Percentiles rank a stretch among this genome's conserved stretches.
These are phyloP conservation scores for Dynastes grantii DNA, from an alignment of 2,888 invertebrate species.

Conservation along the genomic window DNA sequence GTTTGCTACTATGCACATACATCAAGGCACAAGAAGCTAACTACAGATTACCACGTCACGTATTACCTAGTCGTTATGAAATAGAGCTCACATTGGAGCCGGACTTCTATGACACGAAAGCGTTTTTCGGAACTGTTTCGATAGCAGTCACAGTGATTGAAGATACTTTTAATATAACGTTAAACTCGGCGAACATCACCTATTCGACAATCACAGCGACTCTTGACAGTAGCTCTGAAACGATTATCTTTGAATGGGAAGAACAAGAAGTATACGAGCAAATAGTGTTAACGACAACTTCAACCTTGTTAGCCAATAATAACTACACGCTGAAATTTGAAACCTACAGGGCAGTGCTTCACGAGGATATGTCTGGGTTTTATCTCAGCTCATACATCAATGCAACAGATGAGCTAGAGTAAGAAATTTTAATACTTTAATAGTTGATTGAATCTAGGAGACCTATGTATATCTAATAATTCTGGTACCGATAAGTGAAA, in stretches of 20 bases:
- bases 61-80: constrained; percentile 73
- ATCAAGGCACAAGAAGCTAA: background rate
- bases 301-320: background rate
- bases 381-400: constrained; percentile 71
- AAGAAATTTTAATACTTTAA: constrained; percentile 51
- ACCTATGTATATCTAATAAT: no score
- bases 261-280: background rate
- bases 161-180: constrained; percentile 22
- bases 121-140: constrained; percentile 49
- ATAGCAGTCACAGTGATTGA: constrained; percentile 27
- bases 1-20: background rate
- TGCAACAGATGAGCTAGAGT: constrained; percentile 59
- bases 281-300: constrained; percentile 16
- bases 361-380: constrained; percentile 71
- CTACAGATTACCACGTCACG: constrained; percentile 67
- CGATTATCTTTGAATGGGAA: background rate
- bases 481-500: no score
- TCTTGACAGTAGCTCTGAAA: no score
- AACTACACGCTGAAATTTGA: constrained; percentile 48
- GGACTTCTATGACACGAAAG: constrained; percentile 33
- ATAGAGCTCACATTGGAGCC: constrained; percentile 68
- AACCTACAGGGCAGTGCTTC: constrained; percentile 62
- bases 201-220: background rate
- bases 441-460: background rate
- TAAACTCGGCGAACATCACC: constrained; percentile 34